Base-by-base conservation (phyloP, 2,888 invertebrate genomes). In the Latrodectus elegans region DNA sequence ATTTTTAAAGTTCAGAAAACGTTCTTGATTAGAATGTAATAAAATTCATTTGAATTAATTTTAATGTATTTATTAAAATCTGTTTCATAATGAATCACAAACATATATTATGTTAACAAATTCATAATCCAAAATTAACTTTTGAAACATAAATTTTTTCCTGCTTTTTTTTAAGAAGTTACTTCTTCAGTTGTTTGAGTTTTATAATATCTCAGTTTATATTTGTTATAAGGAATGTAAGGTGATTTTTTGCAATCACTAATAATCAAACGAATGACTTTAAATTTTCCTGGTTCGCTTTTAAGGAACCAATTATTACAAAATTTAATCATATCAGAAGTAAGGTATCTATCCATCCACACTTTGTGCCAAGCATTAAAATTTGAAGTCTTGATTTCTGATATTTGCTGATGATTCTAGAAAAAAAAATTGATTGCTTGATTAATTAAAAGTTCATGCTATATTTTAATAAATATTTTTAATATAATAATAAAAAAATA, bases 341-440 rank as follows among this genome's bases (percentile, higher is more conserved):
- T 94, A 6, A 96, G 95, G 91, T 96, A 94, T 81, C 94, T 93
- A 84, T 94, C 93, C 72, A 94, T 92, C 96, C 96, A 96, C 85
- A 93, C 93, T 89, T 94, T 93, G 89, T 95, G 94, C 94, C 95
- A 96, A 76, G 92, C 92, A 89, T 94, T 94, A 92, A 96, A 96
- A 90, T 84, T 82, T 4, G 81, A 79, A 60, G 74, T 75, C 55
- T 76, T 77, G 8, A 79, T 87, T 82, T 91, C 89, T 9, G 96
- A 95, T 84, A 96, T 95, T 64, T 93, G 92, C 85, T 94, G 94
- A 93, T 96, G 96, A 91, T 94, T 94, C 96, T 96, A 93, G 60
- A 93, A 93, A 70, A 14, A 75, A 55, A 53, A 77, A 22, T 22
- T 22, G 22, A 22, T 22, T 0, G 55, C 38, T 26, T 51, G 15